Evolutionary conservation across 2,797 vertebrate genomes (phyloP).

Genomic region (Bucorvus abyssinicus): DNA sequence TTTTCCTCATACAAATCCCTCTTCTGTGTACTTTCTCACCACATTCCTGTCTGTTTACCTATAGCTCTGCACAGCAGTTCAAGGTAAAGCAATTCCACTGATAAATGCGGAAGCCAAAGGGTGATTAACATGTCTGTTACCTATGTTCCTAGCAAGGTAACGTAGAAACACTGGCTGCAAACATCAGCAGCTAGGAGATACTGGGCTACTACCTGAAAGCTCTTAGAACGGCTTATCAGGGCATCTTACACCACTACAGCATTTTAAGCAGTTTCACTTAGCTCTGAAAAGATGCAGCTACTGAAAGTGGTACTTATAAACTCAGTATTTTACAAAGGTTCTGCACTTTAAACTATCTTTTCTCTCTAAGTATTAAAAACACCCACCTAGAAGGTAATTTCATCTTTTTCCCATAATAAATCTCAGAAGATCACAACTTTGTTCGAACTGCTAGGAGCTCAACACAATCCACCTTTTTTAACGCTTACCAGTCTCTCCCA

Average conservation of each 20-base stretch:
- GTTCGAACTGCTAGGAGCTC: not conserved
- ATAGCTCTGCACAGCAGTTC: not conserved
- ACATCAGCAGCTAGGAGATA: not conserved
- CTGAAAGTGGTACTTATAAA: not conserved
- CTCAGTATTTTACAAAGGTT: not conserved
- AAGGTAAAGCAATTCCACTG: conserved; percentile 27
- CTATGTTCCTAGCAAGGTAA: not conserved
- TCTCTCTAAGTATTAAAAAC: not conserved
- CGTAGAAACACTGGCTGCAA: not conserved
- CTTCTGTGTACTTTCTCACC: conserved; percentile 39
- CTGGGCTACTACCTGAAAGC: not conserved
- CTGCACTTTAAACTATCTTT: conserved; percentile 28
- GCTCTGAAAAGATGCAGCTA: conserved; percentile 1
- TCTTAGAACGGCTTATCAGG: not conserved
- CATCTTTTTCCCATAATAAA: not conserved
- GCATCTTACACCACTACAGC: not conserved
- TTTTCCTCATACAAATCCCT: conserved; percentile 34
- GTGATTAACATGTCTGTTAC: not conserved
- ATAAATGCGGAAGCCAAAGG: not conserved
- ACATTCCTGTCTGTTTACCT: conserved; percentile 19
- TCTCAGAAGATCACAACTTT: conserved; percentile 14
- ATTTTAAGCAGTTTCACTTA: conserved; percentile 15
- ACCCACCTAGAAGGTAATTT: conserved; percentile 23
- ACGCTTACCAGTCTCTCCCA: conserved; percentile 25
- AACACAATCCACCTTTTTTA: conserved; percentile 1